Base-by-base conservation (phyloP, 2,113 vertebrate species). In the Onychostoma macrolepis region DNA sequence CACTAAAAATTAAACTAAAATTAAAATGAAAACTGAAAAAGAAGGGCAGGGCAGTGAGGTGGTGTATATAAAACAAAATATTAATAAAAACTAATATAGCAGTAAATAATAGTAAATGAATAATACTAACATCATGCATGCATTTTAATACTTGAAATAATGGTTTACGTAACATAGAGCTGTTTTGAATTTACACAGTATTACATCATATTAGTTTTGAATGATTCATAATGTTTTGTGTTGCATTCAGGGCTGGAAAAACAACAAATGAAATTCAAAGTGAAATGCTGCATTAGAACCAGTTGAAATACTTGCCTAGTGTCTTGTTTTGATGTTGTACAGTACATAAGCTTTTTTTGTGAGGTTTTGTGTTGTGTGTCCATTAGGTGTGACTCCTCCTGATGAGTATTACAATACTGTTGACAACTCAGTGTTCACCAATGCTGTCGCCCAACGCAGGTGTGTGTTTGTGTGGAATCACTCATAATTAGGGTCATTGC, bases 401-500 rank as follows among this genome's bases (percentile, higher is more conserved):
- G 98, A 99, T 7, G 98, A 99, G 87, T 97, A 97, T 88, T 96
- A 99, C 45, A 58, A 80, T 61, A 93, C 85, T 13, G 95, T 99
- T 0, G 92, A 96, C 89, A 96, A 99, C 95, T 99, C 97, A 0
- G 97, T 94, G 15, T 99, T 97, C 93, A 99, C 98, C 92, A 99
- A 99, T 41, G 93, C 94, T 9, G 90, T 97, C 92, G 97, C 96
- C 53, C 96, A 90, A 92, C 93, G 92, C 92, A 97, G 97, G 98
- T 97, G 91, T 92, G 1, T 0, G 17, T 65, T 24, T 53, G 21
- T 41, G 43, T 53, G 50, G n/a, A n/a, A n/a, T n/a, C n/a, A n/a
- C n/a, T n/a, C n/a, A n/a, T n/a, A n/a, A n/a, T n/a, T 13, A 26
- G 21, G 21, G 9, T 74, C 24, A 74, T 21, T 15, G 43, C n/a